Evolutionary conservation across 2,113 vertebrate genomes (phyloP).

Genomic region (Rhea pennata): DNA sequence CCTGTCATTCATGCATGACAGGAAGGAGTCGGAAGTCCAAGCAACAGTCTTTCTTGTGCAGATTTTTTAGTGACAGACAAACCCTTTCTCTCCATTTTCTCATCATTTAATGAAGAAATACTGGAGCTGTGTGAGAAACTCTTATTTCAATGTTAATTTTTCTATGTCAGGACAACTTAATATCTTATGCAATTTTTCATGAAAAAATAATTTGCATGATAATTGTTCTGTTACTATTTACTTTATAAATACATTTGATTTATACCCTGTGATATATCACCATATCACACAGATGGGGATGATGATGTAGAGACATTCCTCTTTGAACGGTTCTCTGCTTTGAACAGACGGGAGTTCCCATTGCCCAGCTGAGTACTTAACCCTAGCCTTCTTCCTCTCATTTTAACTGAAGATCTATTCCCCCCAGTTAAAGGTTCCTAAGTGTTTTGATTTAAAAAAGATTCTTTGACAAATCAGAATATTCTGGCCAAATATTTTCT

Average conservation of each 20-base stretch:
- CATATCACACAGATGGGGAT: neutral
- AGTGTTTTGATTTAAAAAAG: neutral
- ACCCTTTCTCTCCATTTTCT: neutral
- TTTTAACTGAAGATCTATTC: neutral
- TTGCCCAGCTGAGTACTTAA: neutral
- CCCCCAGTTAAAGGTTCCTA: neutral
- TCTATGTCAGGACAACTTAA: neutral
- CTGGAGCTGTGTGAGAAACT: neutral
- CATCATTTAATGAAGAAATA: neutral
- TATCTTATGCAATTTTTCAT: neutral
- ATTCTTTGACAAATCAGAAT: neutral
- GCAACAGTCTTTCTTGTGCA: slow-evolving; percentile 21
- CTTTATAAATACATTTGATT: neutral
- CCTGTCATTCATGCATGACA: slow-evolving; percentile 52
- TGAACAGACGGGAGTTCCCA: neutral
- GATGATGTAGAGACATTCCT: neutral
- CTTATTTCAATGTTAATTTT: neutral
- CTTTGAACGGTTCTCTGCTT: neutral
- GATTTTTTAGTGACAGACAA: slow-evolving; percentile 33
- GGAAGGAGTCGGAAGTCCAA: slow-evolving; percentile 51
- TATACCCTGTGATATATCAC: neutral
- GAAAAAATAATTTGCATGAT: neutral
- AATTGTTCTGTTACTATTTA: neutral
- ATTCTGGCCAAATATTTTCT: neutral
- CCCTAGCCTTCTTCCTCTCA: neutral